phyloP scores from a whole-genome alignment of 2,113 vertebrate species.

The Cephalopterus ornatus region DNA sequence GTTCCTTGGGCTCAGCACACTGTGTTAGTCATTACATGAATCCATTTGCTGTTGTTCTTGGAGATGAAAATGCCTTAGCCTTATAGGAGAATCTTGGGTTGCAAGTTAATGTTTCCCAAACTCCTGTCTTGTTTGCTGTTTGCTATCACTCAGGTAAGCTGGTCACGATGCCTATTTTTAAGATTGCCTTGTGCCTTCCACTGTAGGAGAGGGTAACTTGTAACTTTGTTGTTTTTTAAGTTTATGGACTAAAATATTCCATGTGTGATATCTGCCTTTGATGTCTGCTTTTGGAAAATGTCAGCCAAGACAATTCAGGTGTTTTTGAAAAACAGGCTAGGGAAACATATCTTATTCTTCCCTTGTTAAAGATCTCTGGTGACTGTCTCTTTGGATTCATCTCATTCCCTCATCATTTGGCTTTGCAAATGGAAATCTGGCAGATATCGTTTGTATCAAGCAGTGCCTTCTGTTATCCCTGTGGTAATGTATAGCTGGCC shows the following conservation, averaged over 20 bases:
- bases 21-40: neutral
- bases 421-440: conserved; percentile 37
- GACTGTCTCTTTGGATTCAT: neutral
- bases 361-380: neutral
- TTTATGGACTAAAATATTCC: neutral
- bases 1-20: neutral
- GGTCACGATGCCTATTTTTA: neutral
- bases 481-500: neutral
- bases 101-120: neutral
- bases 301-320: neutral
- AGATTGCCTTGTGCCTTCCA: neutral
- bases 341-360: neutral
- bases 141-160: neutral
- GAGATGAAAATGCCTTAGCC: neutral
- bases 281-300: neutral
- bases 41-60: neutral
- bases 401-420: neutral
- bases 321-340: neutral
- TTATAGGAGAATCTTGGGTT: neutral
- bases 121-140: neutral
- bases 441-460: conserved; percentile 1
- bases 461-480: conserved; percentile 23
- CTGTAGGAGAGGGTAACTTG: neutral
- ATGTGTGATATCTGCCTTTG: neutral
- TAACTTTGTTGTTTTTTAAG: neutral